Evolutionary conservation across 2,113 vertebrate genomes (phyloP).

Genomic region (Brienomyrus longianalis): DNA sequence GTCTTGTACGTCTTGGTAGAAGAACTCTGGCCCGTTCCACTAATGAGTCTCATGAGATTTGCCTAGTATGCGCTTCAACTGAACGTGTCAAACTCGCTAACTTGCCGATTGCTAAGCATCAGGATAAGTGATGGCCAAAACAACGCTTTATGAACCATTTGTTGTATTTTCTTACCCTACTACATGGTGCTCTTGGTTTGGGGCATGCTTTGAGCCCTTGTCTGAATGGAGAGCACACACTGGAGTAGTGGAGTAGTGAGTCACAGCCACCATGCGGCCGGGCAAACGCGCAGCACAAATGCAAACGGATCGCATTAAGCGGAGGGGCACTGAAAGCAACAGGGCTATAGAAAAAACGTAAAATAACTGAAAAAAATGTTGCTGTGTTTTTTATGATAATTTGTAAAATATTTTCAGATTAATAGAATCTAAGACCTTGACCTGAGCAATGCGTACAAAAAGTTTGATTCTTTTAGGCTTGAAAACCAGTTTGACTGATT

Average conservation of each 20-base stretch:
- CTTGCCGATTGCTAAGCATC: background rate
- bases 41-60: background rate
- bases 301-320: background rate
- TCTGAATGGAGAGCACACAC: background rate
- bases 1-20: background rate
- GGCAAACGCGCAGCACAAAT: background rate
- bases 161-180: background rate
- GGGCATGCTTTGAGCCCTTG: background rate
- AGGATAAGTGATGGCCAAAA: background rate
- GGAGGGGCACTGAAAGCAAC: too few species aligned
- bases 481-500: background rate
- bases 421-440: background rate
- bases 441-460: too few species aligned
- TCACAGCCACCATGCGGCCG: background rate
- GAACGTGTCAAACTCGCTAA: background rate
- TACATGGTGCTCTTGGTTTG: background rate
- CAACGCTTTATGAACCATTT: background rate
- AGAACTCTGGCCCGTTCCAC: background rate
- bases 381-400: background rate
- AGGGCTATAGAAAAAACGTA: background rate
- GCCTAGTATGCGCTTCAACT: background rate
- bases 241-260: background rate
- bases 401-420: background rate
- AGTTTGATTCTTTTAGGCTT: background rate
- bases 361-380: background rate